A percentile compares a stretch with the other conserved stretches of the same genome.
Conservation (phyloP, 2,888 invertebrate species). For the Sericinus montela region DNA sequence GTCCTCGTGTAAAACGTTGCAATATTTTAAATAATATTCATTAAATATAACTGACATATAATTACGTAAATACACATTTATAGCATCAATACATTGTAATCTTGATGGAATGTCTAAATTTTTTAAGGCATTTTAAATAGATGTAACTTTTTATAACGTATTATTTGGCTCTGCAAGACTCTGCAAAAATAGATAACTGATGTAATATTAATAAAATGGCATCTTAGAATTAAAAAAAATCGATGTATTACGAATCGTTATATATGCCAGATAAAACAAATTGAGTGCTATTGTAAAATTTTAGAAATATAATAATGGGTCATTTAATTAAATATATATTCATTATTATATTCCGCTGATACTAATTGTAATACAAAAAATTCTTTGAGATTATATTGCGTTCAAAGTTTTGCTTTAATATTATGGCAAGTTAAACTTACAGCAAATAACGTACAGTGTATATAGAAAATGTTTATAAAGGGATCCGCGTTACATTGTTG, state of each 20-base stretch:
- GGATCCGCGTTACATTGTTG: background rate
- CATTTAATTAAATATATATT: too few relatives aligned
- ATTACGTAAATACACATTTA: constrained; percentile 12
- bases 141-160: background rate
- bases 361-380: too few relatives aligned
- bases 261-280: background rate
- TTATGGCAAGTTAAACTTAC: too few relatives aligned
- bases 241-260: background rate
- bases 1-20: constrained; percentile 8
- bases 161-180: background rate
- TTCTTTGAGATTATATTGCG: too few relatives aligned
- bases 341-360: too few relatives aligned
- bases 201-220: too few relatives aligned
- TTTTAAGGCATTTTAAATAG: constrained; percentile 8
- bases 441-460: background rate
- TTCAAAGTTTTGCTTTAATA: too few relatives aligned
- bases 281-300: background rate
- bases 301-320: background rate
- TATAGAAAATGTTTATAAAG: constrained; percentile 1
- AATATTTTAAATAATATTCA: constrained; percentile 3
- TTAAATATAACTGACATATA: constrained; percentile 14
- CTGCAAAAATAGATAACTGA: background rate
- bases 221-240: background rate
- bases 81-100: constrained; percentile 8
- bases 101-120: constrained; percentile 13